Conservation (phyloP, 2,113 vertebrate genomes). For the Nipponia nippon region DNA sequence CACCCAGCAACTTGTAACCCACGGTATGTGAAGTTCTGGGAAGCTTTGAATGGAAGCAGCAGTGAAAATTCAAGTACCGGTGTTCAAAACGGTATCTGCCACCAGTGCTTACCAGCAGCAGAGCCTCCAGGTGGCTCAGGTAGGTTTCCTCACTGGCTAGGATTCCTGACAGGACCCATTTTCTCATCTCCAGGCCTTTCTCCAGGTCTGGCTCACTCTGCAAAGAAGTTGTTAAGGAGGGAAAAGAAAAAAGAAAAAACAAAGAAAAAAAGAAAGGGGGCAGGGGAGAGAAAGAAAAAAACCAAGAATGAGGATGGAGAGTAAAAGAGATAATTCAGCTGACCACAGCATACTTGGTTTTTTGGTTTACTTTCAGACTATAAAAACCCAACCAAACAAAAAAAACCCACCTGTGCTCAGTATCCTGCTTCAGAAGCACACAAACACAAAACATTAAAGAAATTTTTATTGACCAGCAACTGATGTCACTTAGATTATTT, state of each 20-base stretch:
- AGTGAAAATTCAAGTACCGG: not conserved
- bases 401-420: not conserved
- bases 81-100: not conserved
- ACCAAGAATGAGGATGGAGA: not conserved
- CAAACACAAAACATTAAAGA: not conserved
- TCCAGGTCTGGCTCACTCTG: conserved; percentile 94
- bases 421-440: not conserved
- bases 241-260: not conserved
- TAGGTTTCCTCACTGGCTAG: conserved; percentile 95
- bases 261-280: accelerated
- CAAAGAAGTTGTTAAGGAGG: not conserved
- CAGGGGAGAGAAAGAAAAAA: not conserved
- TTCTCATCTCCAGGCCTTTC: conserved; percentile 97
- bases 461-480: not conserved
- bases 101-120: conserved; percentile 85
- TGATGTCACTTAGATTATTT: not conserved
- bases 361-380: not conserved
- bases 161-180: conserved; percentile 97
- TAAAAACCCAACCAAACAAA: not conserved
- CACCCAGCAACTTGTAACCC: not conserved
- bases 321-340: not conserved
- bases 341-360: conserved; percentile 52
- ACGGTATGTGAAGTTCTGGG: not conserved
- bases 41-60: not conserved
- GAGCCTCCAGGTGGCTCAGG: conserved; percentile 93